Evolutionary conservation across 2,888 invertebrate species (phyloP).

Genomic region (Atethmia centrago): DNA sequence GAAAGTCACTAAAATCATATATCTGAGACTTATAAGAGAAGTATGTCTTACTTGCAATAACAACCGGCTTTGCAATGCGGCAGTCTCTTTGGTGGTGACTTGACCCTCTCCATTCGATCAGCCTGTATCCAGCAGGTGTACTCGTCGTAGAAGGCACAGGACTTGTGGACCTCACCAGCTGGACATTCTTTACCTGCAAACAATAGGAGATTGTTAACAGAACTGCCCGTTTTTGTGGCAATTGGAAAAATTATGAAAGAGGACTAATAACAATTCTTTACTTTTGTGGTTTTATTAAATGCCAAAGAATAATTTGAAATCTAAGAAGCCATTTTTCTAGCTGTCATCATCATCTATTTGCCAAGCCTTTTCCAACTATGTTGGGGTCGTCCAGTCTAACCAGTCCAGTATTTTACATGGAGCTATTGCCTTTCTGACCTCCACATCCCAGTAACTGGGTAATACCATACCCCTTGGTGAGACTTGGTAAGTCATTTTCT

Average conservation of each 20-base stretch:
- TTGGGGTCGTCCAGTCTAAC: too few relatives aligned
- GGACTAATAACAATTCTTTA: not conserved
- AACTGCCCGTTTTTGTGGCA: not conserved
- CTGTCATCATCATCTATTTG: too few relatives aligned
- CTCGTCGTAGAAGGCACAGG: slow-evolving; percentile 80
- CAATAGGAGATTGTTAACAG: not conserved
- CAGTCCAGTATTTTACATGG: too few relatives aligned
- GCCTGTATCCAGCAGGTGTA: slow-evolving; percentile 79
- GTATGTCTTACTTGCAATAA: slow-evolving; percentile 79
- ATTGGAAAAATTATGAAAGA: not conserved
- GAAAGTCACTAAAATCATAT: too few relatives aligned
- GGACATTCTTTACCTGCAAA: slow-evolving; percentile 78
- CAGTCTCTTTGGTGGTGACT: slow-evolving; percentile 68
- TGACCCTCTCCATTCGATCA: slow-evolving; percentile 69
- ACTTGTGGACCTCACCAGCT: slow-evolving; percentile 75
- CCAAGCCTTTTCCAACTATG: too few relatives aligned
- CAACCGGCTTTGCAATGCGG: slow-evolving; percentile 80
- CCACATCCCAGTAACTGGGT: too few relatives aligned
- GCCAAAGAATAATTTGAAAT: not conserved
- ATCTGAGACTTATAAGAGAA: too few relatives aligned
- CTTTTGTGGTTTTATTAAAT: not conserved
- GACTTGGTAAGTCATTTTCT: too few relatives aligned
- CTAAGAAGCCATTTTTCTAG: too few relatives aligned
- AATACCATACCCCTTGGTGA: too few relatives aligned
- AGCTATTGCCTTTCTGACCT: too few relatives aligned